These are phyloP conservation scores for Watsonalla binaria DNA, from an alignment of 2,888 invertebrate species.

Conservation along the genomic window DNA sequence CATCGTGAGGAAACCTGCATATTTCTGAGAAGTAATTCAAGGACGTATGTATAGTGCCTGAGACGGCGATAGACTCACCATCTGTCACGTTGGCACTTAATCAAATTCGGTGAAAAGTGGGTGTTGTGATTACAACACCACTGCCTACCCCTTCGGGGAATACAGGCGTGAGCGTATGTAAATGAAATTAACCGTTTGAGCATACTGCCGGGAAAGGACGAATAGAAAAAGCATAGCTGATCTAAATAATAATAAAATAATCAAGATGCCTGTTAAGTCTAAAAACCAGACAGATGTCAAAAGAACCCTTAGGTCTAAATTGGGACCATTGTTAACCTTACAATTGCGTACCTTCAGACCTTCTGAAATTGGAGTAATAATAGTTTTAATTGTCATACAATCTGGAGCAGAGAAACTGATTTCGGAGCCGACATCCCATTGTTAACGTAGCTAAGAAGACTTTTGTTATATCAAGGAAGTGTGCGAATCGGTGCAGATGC, in stretches of 20 bases:
- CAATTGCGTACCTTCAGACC: constrained; percentile 44
- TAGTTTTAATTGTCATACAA: constrained; percentile 60
- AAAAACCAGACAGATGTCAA: constrained; percentile 44
- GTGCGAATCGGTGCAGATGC: constrained; percentile 55
- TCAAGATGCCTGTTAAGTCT: constrained; percentile 6
- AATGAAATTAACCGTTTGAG: too few species aligned
- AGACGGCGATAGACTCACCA: too few species aligned
- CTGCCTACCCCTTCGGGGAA: too few species aligned
- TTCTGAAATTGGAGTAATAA: constrained; percentile 56
- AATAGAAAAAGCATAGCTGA: not conserved
- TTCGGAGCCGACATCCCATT: constrained; percentile 35
- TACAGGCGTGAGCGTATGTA: too few species aligned
- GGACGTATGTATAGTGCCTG: too few species aligned
- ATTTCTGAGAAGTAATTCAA: too few species aligned
- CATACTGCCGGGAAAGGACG: too few species aligned
- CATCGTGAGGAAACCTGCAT: too few species aligned
- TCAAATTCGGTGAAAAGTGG: too few species aligned
- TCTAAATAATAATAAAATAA: not conserved
- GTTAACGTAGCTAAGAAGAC: constrained; percentile 29
- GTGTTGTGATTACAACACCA: too few species aligned
- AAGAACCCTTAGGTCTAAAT: constrained; percentile 41
- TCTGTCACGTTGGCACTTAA: too few species aligned
- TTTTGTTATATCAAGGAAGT: constrained; percentile 60
- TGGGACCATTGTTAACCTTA: constrained; percentile 52
- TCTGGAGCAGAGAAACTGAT: constrained; percentile 53